Evolutionary conservation across 2,888 invertebrate genomes (phyloP).

Genomic region (Acanthoscelides obtectus): DNA sequence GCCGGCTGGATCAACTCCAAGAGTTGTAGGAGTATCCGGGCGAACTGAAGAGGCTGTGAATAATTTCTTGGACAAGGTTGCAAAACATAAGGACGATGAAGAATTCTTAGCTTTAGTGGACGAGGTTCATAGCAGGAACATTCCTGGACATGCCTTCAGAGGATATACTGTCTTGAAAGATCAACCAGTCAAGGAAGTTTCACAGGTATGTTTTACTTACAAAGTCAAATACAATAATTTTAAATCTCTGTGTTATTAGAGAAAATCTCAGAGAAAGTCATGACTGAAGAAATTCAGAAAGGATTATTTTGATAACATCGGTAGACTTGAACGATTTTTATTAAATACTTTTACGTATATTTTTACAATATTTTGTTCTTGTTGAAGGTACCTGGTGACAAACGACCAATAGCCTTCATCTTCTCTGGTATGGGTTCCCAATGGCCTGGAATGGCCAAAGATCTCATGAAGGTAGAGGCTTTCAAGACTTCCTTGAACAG

Average conservation of each 20-base stretch:
- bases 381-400: slow-evolving; percentile 49
- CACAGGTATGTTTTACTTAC: too few species aligned
- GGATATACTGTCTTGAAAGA: slow-evolving; percentile 73
- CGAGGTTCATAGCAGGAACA: slow-evolving; percentile 64
- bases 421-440: slow-evolving; percentile 99
- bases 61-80: slow-evolving; percentile 59
- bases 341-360: too few species aligned
- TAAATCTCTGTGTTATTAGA: too few species aligned
- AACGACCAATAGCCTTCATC: slow-evolving; percentile 87
- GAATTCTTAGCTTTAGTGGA: slow-evolving; percentile 75
- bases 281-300: too few species aligned
- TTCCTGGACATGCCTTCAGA: slow-evolving; percentile 71
- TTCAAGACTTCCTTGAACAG: slow-evolving; percentile 76
- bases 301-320: too few species aligned
- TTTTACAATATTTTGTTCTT: too few species aligned
- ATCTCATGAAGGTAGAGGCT: slow-evolving; percentile 74
- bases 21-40: slow-evolving; percentile 75
- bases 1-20: slow-evolving; percentile 56
- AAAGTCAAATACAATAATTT: too few species aligned
- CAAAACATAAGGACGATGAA: slow-evolving; percentile 58
- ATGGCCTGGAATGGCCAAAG: slow-evolving; percentile 93
- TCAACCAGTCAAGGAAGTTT: slow-evolving; percentile 50
- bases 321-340: too few species aligned
- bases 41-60: slow-evolving; percentile 78
- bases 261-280: too few species aligned